Base-by-base conservation (phyloP, 2,888 invertebrate genomes). In the Eurytoma adleriae region DNA sequence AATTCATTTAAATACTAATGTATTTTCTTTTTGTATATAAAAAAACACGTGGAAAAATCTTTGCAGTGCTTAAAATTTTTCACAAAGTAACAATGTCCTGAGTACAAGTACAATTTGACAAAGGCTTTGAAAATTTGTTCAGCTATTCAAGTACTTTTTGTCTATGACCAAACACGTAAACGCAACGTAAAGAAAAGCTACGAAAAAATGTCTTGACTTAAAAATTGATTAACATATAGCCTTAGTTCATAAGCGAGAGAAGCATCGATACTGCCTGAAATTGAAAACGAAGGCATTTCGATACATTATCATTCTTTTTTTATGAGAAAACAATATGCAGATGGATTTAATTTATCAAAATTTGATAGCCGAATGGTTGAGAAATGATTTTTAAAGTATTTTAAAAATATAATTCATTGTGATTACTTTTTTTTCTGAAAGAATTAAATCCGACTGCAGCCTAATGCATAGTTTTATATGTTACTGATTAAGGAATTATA, bases 391-490 rank as follows among this genome's bases (percentile, higher is more conserved):
- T 74, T 18, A 78, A 1, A 68, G 24, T 54, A 56, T 70, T 70
- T 69, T 20, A 69, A 52, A 61, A 62, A 52, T n/a, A 27, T 79
- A 52, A 73, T 62, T 30, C 4, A 69, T 70, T 20, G 20, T 59
- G 54, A 74, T 69, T 61, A 7, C 71, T 79, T 20, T 50, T 67
- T 24, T 40, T 40, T 72, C 68, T 79, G 27, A 57, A 75, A 61
- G 68, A 12, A 72, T 68, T 13, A 50, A 70, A 69, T 76, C 50
- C 50, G 67, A 66, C 69, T 75, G 57, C 74, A 78, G 40, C 1
- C 4, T 67, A 27, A 70, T 64, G 66, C 14, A 48, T 78, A 75
- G 69, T 81, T 78, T 81, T 78, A 18, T 81, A 81, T 75, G 52
- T 72, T 81, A 72, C 72, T 76, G 71, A 1, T 72, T 68, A 78